phyloP scores from a whole-genome alignment of 1,140 invertebrate genomes.

The Bombyx mandarina region DNA sequence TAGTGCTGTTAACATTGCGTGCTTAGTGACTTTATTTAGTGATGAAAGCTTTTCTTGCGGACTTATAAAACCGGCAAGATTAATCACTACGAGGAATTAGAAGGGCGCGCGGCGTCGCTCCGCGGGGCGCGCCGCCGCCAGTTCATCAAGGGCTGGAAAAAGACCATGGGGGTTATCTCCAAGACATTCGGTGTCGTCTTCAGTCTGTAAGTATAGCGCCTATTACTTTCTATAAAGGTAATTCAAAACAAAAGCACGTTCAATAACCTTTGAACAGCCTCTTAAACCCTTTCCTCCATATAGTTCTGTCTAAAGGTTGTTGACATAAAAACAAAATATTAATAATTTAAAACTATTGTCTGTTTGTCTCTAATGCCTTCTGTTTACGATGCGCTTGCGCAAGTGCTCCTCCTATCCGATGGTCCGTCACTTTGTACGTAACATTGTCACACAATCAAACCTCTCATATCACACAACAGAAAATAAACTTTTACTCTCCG shows the following conservation, averaged over 20 bases:
- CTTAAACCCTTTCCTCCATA: no score
- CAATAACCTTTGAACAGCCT: no score
- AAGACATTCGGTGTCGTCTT: conserved; percentile 81
- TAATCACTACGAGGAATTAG: conserved; percentile 56
- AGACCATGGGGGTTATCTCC: conserved; percentile 78
- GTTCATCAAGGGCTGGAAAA: conserved; percentile 67
- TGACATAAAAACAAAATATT: no score
- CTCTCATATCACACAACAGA: background rate
- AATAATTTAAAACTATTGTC: no score
- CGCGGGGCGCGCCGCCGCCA: conserved; percentile 58
- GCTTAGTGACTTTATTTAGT: conserved; percentile 36
- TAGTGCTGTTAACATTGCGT: conserved; percentile 18
- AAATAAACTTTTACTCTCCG: conserved; percentile 10
- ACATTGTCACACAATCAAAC: no score
- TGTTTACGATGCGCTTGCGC: conserved; percentile 31
- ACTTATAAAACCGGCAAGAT: conserved; percentile 43
- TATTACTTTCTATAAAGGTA: no score
- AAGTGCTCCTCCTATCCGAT: conserved; percentile 50
- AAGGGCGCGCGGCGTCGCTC: conserved; percentile 44
- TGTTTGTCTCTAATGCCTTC: no score
- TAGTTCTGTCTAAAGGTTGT: no score
- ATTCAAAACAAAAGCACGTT: no score
- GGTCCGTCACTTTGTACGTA: conserved; percentile 14
- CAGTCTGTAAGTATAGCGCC: conserved; percentile 76
- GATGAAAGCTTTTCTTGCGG: conserved; percentile 30